Conservation (phyloP, 2,888 invertebrate species). For the Drosophila paramelanica region DNA sequence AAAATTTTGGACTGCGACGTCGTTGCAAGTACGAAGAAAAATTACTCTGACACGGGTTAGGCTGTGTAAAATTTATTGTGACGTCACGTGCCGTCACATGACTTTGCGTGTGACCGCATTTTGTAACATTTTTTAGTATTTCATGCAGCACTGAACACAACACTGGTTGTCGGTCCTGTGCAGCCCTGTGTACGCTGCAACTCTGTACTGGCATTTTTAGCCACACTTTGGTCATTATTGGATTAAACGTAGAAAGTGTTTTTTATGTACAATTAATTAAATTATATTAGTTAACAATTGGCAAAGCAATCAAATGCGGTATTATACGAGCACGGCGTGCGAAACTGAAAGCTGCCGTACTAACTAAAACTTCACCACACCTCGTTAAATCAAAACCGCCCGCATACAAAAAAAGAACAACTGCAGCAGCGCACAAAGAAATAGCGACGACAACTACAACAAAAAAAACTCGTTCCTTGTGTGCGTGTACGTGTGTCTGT, state of each 20-base stretch:
- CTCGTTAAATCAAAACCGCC: slow-evolving; percentile 24
- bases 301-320: slow-evolving; percentile 31
- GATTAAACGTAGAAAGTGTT: slow-evolving; percentile 66
- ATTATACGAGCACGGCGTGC: slow-evolving; percentile 12
- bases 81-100: slow-evolving; percentile 80
- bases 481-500: slow-evolving; percentile 32
- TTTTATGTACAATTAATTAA: slow-evolving; percentile 64
- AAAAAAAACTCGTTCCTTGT: slow-evolving; percentile 51
- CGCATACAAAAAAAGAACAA: slow-evolving; percentile 36
- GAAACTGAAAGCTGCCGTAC: slow-evolving; percentile 12
- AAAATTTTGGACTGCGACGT: slow-evolving; percentile 76
- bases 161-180: slow-evolving; percentile 9
- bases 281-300: slow-evolving; percentile 57
- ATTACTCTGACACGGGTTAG: slow-evolving; percentile 60
- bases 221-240: slow-evolving; percentile 55
- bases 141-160: slow-evolving; percentile 6
- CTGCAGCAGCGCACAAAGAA: slow-evolving; percentile 53
- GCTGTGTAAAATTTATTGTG: slow-evolving; percentile 68
- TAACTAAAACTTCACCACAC: slow-evolving; percentile 11
- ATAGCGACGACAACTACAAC: slow-evolving; percentile 36
- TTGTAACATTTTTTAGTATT: slow-evolving; percentile 16
- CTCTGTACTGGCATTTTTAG: slow-evolving; percentile 47
- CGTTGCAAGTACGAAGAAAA: slow-evolving; percentile 74
- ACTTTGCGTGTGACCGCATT: slow-evolving; percentile 62
- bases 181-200: slow-evolving; percentile 30